Evolutionary conservation across 2,797 vertebrate species (phyloP), one percentile per base, ranked within the genome.

Genomic region (Distichodus sexfasciatus): DNA sequence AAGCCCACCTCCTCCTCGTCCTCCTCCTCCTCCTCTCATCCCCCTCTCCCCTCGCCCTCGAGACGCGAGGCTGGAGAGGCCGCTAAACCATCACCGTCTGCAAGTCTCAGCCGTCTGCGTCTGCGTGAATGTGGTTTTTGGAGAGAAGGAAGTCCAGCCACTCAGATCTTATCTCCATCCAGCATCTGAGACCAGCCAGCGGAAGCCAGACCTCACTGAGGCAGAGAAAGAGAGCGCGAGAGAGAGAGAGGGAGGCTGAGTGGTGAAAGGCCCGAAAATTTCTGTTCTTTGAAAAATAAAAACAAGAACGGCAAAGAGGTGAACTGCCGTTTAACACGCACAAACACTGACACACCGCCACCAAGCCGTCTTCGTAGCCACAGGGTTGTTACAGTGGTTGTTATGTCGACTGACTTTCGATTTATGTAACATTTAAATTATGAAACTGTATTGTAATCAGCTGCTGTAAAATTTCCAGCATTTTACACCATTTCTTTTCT

Each of bases 151-250:
- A 89, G 91, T 90, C 87, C 88, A 88, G 79, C 83, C 83, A 85
- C 62, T 84, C 68, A 66, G 78, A 93, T 92, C 81, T 85, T 94
- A 94, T 94, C 93, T 89, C 79, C 68, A 80, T 73, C 87, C 87
- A 81, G 90, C 87, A 93, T 92, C 90, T 83, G n/a, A 79, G 84
- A 84, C 88, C 89, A 92, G 89, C 91, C 92, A 94, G 89, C 85
- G 83, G 85, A 89, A 87, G 41, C 66, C 76, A 72, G 44, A 75
- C 67, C 36, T 50, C 43, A 47, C 0, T 3, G 29, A 44, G 21
- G 43, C 17, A 54, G 36, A 60, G 7, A 61, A 26, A 67, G 9
- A 50, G n/a, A 44, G 8, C 14, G 53, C 59, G 47, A 31, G 48
- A 66, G 23, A 12, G 28, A 43, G 78, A 68, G 77, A 46, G 54